A percentile compares a stretch with the other conserved stretches of the same genome.
Conservation (phyloP, 2,888 invertebrate genomes). For the Agrochola litura region DNA sequence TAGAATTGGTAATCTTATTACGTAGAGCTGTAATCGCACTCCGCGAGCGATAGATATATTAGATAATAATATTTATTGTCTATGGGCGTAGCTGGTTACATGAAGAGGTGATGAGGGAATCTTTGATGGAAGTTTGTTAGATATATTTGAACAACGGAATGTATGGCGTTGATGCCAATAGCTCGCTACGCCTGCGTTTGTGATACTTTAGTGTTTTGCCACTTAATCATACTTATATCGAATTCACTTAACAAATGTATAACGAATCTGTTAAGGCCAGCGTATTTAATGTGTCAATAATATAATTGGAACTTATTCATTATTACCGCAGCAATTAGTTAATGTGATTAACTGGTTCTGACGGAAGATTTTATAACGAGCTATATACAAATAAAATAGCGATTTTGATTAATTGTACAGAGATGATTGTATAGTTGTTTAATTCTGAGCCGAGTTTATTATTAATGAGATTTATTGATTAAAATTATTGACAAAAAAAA, state of each 20-base stretch:
- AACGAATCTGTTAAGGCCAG: slow-evolving; percentile 32
- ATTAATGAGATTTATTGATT: neutral
- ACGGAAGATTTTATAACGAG: neutral
- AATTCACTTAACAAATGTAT: neutral
- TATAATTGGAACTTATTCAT: slow-evolving; percentile 7
- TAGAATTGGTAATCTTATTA: slow-evolving; percentile 63
- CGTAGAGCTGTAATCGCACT: slow-evolving; percentile 55
- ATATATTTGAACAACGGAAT: slow-evolving; percentile 14
- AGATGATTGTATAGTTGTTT: slow-evolving; percentile 12
- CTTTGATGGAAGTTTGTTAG: neutral
- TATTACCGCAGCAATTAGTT: slow-evolving; percentile 27
- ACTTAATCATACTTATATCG: slow-evolving; percentile 13
- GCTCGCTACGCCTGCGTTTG: slow-evolving; percentile 5
- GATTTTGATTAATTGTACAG: neutral
- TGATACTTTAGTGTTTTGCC: slow-evolving; percentile 35
- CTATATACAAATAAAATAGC: neutral
- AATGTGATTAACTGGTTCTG: slow-evolving; percentile 24
- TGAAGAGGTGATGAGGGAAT: neutral
- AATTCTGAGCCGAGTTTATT: slow-evolving; percentile 1
- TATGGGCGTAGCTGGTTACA: slow-evolving; percentile 31
- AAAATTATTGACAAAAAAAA: neutral
- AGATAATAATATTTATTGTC: slow-evolving; percentile 37
- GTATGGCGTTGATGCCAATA: neutral
- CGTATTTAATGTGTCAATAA: slow-evolving; percentile 13
- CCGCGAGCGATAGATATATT: slow-evolving; percentile 45